Percentiles rank a stretch among this genome's conserved stretches.
Conservation (phyloP, 2,113 vertebrate species). For the Circaetus gallicus region DNA sequence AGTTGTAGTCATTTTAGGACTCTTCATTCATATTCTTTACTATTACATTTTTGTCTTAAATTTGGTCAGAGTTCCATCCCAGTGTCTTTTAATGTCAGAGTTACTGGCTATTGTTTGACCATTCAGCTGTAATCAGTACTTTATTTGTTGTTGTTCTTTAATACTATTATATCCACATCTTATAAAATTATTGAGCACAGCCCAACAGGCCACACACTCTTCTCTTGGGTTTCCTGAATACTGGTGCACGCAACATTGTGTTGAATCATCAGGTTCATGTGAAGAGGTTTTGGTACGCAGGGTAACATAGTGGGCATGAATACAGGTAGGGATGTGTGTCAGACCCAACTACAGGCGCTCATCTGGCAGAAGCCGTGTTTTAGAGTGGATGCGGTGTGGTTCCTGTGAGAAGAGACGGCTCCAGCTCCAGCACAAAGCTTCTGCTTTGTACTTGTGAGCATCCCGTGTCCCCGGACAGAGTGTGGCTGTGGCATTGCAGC, state of each 20-base stretch:
- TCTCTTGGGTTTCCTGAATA: neutral
- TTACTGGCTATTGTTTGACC: neutral
- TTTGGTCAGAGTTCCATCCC: neutral
- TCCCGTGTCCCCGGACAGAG: rapidly evolving
- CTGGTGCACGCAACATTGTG: rapidly evolving
- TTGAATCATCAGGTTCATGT: neutral
- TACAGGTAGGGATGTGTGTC: no score
- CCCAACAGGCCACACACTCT: neutral
- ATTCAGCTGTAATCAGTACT: neutral
- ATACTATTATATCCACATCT: neutral
- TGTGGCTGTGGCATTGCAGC: rapidly evolving
- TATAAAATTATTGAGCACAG: neutral
- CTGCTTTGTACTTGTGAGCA: rapidly evolving
- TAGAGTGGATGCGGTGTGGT: rapidly evolving
- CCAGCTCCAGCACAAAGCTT: neutral
- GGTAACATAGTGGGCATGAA: rapidly evolving
- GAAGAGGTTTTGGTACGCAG: neutral
- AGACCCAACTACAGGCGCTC: rapidly evolving
- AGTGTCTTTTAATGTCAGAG: neutral
- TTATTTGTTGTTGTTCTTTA: neutral
- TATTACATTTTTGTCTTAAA: neutral
- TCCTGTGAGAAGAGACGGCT: rapidly evolving
- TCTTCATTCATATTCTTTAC: neutral
- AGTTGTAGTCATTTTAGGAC: neutral
- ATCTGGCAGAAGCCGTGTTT: neutral